A percentile compares a stretch with the other conserved stretches of the same genome.
Conservation (phyloP, 2,888 invertebrate species). For the Archips crataeganus region DNA sequence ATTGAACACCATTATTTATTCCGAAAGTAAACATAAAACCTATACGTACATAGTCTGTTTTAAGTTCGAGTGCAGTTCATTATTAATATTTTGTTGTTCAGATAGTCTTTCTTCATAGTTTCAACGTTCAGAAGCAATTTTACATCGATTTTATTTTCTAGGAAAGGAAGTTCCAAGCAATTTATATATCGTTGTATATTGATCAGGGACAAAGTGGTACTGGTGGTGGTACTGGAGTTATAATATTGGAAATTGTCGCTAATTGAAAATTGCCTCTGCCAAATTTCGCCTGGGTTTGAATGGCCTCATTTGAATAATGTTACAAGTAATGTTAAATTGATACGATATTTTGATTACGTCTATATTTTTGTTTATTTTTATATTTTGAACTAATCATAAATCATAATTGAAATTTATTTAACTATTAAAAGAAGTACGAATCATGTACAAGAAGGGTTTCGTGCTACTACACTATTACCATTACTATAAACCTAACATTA, state of each 20-base stretch:
- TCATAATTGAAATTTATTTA: neutral
- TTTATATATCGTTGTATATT: neutral
- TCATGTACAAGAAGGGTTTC: too few species aligned
- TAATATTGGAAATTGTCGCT: constrained; percentile 49
- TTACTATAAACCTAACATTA: too few species aligned
- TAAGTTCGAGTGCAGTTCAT: neutral
- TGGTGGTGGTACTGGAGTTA: neutral
- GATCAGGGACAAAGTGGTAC: neutral
- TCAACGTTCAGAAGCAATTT: constrained; percentile 15
- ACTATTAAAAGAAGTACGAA: too few species aligned
- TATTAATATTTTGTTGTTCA: neutral
- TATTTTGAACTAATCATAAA: neutral
- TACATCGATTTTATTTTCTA: constrained; percentile 32
- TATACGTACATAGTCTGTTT: neutral
- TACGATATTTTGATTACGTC: neutral
- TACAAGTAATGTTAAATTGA: constrained; percentile 50
- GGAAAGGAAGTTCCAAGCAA: constrained; percentile 4
- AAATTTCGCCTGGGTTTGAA: constrained; percentile 61
- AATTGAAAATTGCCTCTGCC: constrained; percentile 54
- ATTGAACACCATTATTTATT: too few species aligned
- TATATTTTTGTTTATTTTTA: neutral
- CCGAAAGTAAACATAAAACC: too few species aligned
- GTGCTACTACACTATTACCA: too few species aligned
- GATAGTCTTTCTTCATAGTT: neutral
- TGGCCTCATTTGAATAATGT: constrained; percentile 53